Percentiles rank a stretch among this genome's conserved stretches.
Evolutionary conservation across 2,888 invertebrate genomes (phyloP).

Genomic region (Augiades crinisus): DNA sequence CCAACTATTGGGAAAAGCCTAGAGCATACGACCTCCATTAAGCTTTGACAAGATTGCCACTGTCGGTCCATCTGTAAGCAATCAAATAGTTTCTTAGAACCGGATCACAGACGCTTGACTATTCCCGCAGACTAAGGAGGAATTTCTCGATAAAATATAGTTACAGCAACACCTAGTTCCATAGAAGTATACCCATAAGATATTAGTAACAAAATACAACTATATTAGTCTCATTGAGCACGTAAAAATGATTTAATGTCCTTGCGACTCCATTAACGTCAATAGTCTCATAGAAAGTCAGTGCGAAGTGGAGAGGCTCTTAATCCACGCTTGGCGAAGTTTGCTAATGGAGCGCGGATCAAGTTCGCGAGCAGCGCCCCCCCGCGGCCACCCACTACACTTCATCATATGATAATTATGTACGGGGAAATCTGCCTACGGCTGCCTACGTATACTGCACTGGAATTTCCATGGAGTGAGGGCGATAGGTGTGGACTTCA

Average conservation of each 20-base stretch:
- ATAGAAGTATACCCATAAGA: too few species aligned
- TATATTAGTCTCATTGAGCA: too few species aligned
- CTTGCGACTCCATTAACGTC: background rate
- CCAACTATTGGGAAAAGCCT: too few species aligned
- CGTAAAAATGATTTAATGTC: background rate
- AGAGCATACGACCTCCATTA: too few species aligned
- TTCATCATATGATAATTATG: conserved; percentile 39
- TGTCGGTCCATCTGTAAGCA: too few species aligned
- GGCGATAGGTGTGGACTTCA: background rate
- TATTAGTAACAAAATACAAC: too few species aligned
- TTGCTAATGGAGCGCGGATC: conserved; percentile 46
- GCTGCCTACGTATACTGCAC: background rate
- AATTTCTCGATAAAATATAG: too few species aligned
- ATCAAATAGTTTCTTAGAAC: too few species aligned
- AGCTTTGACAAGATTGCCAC: too few species aligned
- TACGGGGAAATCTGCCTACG: conserved; percentile 27
- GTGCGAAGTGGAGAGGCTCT: conserved; percentile 5
- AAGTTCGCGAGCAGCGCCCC: conserved; percentile 23
- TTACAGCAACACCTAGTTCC: too few species aligned
- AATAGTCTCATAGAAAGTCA: background rate
- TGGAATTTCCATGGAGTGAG: conserved; percentile 11
- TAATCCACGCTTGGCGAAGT: conserved; percentile 32
- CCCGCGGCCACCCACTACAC: background rate
- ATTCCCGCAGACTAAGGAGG: too few species aligned
- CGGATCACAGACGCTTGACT: too few species aligned